Evolutionary conservation across 2,113 vertebrate genomes (phyloP), one percentile per base, ranked within the genome.

Genomic region (Mormyrus lacerda): DNA sequence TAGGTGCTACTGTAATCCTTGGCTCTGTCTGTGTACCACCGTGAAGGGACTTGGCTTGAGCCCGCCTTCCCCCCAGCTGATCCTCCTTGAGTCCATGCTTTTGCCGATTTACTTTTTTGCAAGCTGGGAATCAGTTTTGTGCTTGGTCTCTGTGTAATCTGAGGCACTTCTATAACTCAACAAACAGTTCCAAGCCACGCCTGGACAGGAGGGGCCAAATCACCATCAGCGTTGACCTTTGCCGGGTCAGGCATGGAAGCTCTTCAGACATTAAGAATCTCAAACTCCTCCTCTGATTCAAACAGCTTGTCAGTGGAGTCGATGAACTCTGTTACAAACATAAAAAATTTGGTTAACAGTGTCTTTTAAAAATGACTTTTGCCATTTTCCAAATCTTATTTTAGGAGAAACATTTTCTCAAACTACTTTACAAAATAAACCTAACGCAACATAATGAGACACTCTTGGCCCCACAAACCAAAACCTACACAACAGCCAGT

Each of bases 231-330:
- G 4, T 31, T 61, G 45, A 53, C 31, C 21, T 88, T 21, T 7
- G 21, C 69, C 73, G 6, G n/a, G 87, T 15, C 39, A 27, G 65
- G 35, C 15, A 8, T 5, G 4, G 19, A n/a, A 82, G 82, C 48
- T 17, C 39, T 13, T 96, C 95, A 98, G 47, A 97, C 94, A 3
- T 95, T 97, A 84, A 98, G 94, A 92, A 98, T 97, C 94, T 98
- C 97, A 93, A 98, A 98, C 93, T 98, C 97, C 93, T 97, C 97
- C 93, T 98, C 96, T 48, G 96, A 92, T 90, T 98, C 97, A 93
- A 96, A 97, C 0, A 97, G 93, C 87, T 97, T 96, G 92, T 97
- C 97, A 13, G 96, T 96, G 61, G 97, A 97, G 91, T 97, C 97
- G 88, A 97, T 97, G 91, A 97, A 96, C 93, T 97, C 97, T 97